Percentiles rank a stretch among this genome's conserved stretches.
Evolutionary conservation across 2,797 vertebrate genomes (phyloP).

Genomic region (Spinus olivaceus): DNA sequence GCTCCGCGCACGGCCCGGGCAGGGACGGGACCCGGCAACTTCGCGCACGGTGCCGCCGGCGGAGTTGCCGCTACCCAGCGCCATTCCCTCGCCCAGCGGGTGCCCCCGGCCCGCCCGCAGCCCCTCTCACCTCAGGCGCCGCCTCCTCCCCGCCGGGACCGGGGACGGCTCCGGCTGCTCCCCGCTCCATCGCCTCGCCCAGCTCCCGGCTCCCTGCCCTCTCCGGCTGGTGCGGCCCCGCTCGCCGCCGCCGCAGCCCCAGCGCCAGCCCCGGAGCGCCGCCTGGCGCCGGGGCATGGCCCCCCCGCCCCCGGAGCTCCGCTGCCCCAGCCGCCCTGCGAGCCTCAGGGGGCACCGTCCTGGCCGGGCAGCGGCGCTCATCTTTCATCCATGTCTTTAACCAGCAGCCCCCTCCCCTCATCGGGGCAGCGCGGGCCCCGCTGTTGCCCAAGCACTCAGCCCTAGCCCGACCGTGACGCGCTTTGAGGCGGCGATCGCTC

Average conservation of each 20-base stretch:
- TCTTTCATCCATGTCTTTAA: not conserved
- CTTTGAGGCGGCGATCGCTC: not conserved
- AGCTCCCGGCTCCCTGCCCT: not conserved
- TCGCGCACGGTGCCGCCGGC: not conserved
- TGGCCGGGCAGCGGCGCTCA: not conserved
- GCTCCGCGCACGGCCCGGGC: not conserved
- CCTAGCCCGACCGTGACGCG: not conserved
- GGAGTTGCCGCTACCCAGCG: not conserved
- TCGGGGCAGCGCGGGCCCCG: not conserved
- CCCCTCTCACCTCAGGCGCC: not conserved
- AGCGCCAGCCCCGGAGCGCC: not conserved
- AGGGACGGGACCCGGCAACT: not conserved
- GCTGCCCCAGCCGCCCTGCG: not conserved
- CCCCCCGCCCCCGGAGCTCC: not conserved
- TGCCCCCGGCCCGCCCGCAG: not conserved
- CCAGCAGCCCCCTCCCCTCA: not conserved
- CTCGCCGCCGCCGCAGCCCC: not conserved
- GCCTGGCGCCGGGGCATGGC: not conserved
- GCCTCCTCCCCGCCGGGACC: not conserved
- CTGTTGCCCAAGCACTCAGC: accelerated
- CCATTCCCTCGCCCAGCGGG: not conserved
- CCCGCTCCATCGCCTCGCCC: not conserved
- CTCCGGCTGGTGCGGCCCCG: not conserved
- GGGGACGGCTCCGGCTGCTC: not conserved
- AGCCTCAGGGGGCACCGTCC: not conserved